Evolutionary conservation across 2,797 vertebrate species (phyloP).

Genomic region (Dicrostonyx torquatus): DNA sequence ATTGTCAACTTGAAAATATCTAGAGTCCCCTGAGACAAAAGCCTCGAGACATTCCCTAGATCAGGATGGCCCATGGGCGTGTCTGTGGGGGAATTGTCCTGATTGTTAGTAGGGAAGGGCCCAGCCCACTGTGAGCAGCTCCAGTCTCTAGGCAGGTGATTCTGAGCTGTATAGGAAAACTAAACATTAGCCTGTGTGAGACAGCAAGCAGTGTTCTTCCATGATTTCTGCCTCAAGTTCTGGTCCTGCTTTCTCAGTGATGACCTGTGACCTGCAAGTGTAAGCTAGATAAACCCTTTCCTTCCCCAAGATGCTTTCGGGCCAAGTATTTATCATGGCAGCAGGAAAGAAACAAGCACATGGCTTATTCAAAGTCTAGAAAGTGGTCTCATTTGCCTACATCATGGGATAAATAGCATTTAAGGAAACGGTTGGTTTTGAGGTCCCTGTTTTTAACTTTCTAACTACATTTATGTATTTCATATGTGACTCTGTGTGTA

Average conservation of each 20-base stretch:
- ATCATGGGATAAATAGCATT: background rate
- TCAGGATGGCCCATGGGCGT: background rate
- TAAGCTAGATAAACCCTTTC: background rate
- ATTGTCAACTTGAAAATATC: background rate
- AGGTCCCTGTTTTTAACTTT: background rate
- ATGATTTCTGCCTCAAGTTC: background rate
- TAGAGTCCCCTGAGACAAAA: background rate
- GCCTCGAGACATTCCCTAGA: background rate
- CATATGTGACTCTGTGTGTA: background rate
- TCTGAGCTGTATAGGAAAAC: background rate
- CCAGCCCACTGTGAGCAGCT: background rate
- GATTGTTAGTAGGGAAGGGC: background rate
- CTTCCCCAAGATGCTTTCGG: background rate
- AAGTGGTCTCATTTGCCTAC: background rate
- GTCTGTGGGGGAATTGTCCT: background rate
- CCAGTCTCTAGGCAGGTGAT: background rate
- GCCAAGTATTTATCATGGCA: background rate
- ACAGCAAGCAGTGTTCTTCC: background rate
- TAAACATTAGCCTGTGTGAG: background rate
- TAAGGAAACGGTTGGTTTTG: constrained; percentile 19
- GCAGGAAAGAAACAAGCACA: background rate
- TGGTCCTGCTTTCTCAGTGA: background rate
- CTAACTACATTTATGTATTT: background rate
- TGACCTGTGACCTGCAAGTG: background rate
- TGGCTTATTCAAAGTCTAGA: background rate